Evolutionary conservation across 37 sponge, comb jelly and placozoan genomes (phyloP), one percentile per base, ranked within the genome.

Genomic region (Cliona cf. orientalis): DNA sequence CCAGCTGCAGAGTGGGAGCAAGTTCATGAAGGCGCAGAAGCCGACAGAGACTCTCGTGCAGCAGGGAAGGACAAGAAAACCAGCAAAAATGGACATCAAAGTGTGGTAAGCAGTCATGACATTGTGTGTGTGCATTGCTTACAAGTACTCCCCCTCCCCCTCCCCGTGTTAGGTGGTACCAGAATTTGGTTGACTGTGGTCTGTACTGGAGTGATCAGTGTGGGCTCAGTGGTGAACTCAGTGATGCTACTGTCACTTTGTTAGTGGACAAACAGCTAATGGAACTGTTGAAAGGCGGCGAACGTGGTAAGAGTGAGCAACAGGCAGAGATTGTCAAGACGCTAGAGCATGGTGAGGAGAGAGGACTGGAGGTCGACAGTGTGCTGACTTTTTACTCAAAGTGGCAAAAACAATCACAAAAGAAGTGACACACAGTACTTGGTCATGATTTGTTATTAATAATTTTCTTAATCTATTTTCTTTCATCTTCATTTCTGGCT

Each of bases 151-250:
- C 14, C 5, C 40, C 3, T 34, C 46, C 36, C 37, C 75, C 28
- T 57, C n/a, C 57, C 38, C 29, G 14, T 25, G 53, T 3, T 45
- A 94, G 95, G 95, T 60, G 65, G 2, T 87, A 84, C 46, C 37
- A 79, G 39, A 36, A 74, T 32, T 74, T 94, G 32, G 76, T 87
- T 41, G 91, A 94, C 75, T 94, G 91, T 90, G 95, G 91, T 29
- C 23, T 78, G 31, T 84, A 94, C 74, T 94, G 81, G 74, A 92
- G 72, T 55, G 58, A 84, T n/a, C 42, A 26, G 56, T 58, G 43
- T 35, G 19, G 67, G 2, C 63, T 39, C 5, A 57, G 38, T 41
- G 80, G 67, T 1, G 39, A 56, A 60, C 32, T 42, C 44, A 71
- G 41, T 29, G 38, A 46, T 3, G 72, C 84, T 5, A 69, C 78